These are phyloP conservation scores for Drosophila longiperda DNA, from an alignment of 2,888 invertebrate genomes.

Conservation along the genomic window DNA sequence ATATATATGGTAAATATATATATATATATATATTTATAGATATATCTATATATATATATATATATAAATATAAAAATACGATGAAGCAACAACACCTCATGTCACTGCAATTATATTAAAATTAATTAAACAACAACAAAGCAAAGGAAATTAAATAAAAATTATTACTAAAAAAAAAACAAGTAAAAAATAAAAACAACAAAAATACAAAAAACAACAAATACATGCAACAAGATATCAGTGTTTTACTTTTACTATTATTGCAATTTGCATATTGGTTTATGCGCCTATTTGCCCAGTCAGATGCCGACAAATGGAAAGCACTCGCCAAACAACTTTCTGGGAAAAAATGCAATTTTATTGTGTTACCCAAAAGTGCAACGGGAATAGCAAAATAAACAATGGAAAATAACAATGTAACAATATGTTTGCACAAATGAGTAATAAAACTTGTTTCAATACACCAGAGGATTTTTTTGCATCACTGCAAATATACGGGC, in stretches of 20 bases:
- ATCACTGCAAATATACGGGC: conserved; percentile 12
- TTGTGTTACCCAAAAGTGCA: conserved; percentile 14
- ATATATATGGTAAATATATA: conserved; percentile 53
- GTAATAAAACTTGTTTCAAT: conserved; percentile 31
- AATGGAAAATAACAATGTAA: conserved; percentile 3
- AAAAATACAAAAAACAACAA: conserved; percentile 48
- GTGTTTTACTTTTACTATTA: conserved; percentile 42
- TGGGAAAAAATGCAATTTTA: background rate
- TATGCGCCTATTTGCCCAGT: conserved; percentile 1
- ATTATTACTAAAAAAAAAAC: conserved; percentile 74
- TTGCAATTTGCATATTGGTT: conserved; percentile 3
- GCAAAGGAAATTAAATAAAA: conserved; percentile 76
- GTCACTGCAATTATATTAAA: conserved; percentile 83
- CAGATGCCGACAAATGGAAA: conserved; percentile 20
- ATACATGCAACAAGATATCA: conserved; percentile 56
- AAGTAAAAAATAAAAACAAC: conserved; percentile 28
- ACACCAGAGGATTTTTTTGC: conserved; percentile 13
- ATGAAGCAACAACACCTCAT: conserved; percentile 82
- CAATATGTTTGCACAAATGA: conserved; percentile 49
- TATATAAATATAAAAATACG: conserved; percentile 63
- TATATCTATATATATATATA: conserved; percentile 32
- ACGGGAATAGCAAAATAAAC: conserved; percentile 5
- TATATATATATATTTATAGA: conserved; percentile 50
- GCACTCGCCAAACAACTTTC: conserved; percentile 5
- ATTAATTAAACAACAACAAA: conserved; percentile 81